Evolutionary conservation across 2,797 vertebrate genomes (phyloP).

Genomic region (Delichon dasypus): DNA sequence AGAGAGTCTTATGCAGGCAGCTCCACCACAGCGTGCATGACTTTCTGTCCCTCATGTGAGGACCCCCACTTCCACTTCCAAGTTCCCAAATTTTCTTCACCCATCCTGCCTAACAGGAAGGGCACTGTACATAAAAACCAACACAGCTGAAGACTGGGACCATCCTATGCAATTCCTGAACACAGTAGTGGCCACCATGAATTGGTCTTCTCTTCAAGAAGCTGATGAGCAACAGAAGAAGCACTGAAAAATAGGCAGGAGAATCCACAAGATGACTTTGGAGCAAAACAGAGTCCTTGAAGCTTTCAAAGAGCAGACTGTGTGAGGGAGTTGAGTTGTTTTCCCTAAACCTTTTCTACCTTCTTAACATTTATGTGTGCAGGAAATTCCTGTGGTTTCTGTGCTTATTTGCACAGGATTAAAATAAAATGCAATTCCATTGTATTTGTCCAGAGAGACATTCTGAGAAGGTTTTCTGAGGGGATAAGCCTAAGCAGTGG

Average conservation of each 20-base stretch:
- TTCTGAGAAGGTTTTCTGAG: not conserved
- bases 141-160: not conserved
- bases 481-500: not conserved
- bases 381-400: not conserved
- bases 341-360: not conserved
- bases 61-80: not conserved
- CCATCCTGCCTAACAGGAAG: not conserved
- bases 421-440: not conserved
- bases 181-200: not conserved
- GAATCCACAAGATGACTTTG: not conserved
- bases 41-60: not conserved
- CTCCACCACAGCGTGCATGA: not conserved
- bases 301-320: not conserved
- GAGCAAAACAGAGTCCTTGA: not conserved
- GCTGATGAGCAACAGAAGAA: not conserved
- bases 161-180: accelerated
- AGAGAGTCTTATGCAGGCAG: not conserved
- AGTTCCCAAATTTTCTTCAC: not conserved
- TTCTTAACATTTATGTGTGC: not conserved
- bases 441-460: not conserved
- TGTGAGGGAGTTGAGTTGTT: not conserved
- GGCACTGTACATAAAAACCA: not conserved
- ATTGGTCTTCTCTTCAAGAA: not conserved
- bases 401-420: not conserved
- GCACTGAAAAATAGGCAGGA: not conserved